Base-by-base conservation (phyloP, 64 coral and sea anemone genomes). In the Pachyseris speciosa region DNA sequence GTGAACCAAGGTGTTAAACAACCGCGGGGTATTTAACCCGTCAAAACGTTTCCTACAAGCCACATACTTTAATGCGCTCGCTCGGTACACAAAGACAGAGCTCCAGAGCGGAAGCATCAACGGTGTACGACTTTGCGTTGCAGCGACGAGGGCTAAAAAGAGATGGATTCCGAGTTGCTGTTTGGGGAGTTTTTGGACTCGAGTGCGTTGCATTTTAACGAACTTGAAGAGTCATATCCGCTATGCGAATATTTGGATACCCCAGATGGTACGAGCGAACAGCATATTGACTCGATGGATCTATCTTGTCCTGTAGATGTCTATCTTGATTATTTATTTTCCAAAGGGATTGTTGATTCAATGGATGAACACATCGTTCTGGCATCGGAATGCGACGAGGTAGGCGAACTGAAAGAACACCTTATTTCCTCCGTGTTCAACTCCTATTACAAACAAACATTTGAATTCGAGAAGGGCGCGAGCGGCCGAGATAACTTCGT, bases 361-460 rank as follows among this genome's bases (percentile, higher is more conserved):
- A 96, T 96, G 48, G 78, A 93, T 28, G 95, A 96, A 10, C 72
- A 72, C 31, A 86, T 85, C 72, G 58, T 86, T 12, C 37, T 93
- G 0, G 57, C 34, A 27, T 60, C 86, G 2, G 95, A 93, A 15
- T 87, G 89, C 15, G 95, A 96, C 19, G 95, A 96, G 47, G 89
- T 73, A 22, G 86, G 86, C 8, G 95, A 96, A 37, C 70, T 96
- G 0, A 92, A 86, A 48, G 91, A 96, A 16, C 89, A 96, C 37
- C 79, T 96, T 0, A 93, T 96, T 93, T 96, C 95, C 70, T 93
- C 90, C 19, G 92, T 91, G 39, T 96, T 96, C 60, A 96, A 93
- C 55, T 89, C 95, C 32, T 96, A 96, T 40, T 96, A 93, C 80
- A 93, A 68, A 25, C 91, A 87, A 74, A 87, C 85, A 1, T 78